A percentile compares a stretch with the other conserved stretches of the same genome.
These are phyloP conservation scores for Eubucco bourcierii DNA, from an alignment of 2,113 vertebrate genomes.

Conservation along the genomic window DNA sequence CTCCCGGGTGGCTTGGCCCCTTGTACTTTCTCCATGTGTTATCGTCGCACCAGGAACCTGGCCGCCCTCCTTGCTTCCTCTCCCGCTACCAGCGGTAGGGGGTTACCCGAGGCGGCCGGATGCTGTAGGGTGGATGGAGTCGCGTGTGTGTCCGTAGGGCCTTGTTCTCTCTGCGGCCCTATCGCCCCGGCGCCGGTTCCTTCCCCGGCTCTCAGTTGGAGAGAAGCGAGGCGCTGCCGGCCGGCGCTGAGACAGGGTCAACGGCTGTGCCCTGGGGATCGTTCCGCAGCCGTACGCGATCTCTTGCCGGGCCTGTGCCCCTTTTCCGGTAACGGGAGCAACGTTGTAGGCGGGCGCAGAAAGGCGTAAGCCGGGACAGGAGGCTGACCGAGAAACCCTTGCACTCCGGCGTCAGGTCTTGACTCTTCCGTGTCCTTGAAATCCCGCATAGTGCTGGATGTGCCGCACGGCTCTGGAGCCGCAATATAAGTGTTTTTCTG, in stretches of 20 bases:
- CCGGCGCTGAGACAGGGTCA: background rate
- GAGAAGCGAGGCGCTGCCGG: background rate
- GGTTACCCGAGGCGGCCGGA: background rate
- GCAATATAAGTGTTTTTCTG: too few relatives aligned
- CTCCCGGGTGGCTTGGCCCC: too few relatives aligned
- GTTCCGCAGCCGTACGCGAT: background rate
- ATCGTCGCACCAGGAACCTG: accelerated
- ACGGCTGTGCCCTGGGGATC: too few relatives aligned
- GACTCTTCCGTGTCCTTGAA: background rate
- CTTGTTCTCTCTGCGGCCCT: background rate
- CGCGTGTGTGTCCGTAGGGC: background rate
- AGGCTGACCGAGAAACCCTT: accelerated
- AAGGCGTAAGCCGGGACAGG: accelerated
- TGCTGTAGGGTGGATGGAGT: background rate
- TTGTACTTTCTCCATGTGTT: accelerated
- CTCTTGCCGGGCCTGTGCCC: background rate
- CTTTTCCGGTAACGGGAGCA: accelerated
- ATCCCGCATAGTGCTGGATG: background rate
- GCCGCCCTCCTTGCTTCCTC: too few relatives aligned
- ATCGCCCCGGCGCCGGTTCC: too few relatives aligned
- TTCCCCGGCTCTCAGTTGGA: background rate
- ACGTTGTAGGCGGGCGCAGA: accelerated
- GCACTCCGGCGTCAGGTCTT: too few relatives aligned
- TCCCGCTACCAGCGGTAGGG: accelerated
- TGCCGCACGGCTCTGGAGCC: background rate